These are phyloP conservation scores for Heliconius ismenius DNA, from an alignment of 2,888 invertebrate genomes.

Conservation along the genomic window DNA sequence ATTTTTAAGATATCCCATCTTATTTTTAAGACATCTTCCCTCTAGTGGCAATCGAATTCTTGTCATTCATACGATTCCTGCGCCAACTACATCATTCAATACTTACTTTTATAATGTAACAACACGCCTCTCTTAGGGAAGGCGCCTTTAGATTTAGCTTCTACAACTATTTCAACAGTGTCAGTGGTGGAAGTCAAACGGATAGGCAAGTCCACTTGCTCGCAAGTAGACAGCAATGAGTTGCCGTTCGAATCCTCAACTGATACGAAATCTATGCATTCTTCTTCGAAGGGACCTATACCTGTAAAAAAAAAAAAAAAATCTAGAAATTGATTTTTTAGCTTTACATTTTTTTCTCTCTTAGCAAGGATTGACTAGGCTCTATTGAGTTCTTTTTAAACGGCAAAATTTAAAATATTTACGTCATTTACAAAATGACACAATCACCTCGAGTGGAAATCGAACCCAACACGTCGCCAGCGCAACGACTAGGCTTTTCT, in stretches of 20 bases:
- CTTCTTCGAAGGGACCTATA: conserved; percentile 74
- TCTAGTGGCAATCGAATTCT: too few relatives aligned
- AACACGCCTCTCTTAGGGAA: conserved; percentile 85
- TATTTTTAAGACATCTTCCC: too few relatives aligned
- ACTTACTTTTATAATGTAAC: conserved; percentile 84
- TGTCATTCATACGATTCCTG: too few relatives aligned
- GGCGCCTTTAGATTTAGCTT: conserved; percentile 74
- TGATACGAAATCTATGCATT: conserved; percentile 79
- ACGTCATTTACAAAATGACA: too few relatives aligned
- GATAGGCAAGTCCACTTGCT: conserved; percentile 78
- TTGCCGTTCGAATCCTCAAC: conserved; percentile 77
- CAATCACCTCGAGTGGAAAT: too few relatives aligned
- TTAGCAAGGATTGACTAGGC: background rate
- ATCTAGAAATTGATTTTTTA: background rate
- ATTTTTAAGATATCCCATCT: too few relatives aligned
- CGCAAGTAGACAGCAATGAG: conserved; percentile 77
- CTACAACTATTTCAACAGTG: conserved; percentile 72
- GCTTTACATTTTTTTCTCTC: background rate
- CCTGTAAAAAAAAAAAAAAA: conserved; percentile 58
- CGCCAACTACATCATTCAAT: too few relatives aligned
- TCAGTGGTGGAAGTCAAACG: conserved; percentile 75
- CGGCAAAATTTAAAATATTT: too few relatives aligned
- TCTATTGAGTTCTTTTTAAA: too few relatives aligned
- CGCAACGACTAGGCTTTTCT: background rate
- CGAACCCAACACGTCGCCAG: too few relatives aligned